Evolutionary conservation across 2,113 vertebrate species (phyloP), one percentile per base, ranked within the genome.

Genomic region (Urocitellus parryii): DNA sequence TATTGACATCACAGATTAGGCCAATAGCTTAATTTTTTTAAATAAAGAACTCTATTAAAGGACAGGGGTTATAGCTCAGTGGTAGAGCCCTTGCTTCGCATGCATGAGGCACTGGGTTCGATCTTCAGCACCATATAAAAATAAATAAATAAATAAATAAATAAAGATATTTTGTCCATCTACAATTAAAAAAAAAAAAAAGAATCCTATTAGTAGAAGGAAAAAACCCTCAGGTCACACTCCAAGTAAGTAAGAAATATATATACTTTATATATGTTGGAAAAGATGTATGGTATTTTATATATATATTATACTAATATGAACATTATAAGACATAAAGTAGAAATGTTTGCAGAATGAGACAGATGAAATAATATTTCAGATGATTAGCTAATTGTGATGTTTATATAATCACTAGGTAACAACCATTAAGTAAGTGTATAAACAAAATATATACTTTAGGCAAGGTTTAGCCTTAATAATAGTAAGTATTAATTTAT

Each of bases 301-400:
- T 53, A 80, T 53, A 80, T 51, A 32, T 82, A 25, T 85, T 80
- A 79, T 39, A 72, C 12, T 34, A 48, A 80, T 61, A 85, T n/a
- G n/a, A 95, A 74, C n/a, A 65, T 76, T 96, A 72, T 74, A 92
- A 73, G 87, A 84, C 8, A 79, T 22, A 96, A 90, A 78, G 34
- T 92, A 58, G 45, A 85, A 90, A 56, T n/a, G n/a, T 32, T 95
- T 90, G 34, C 86, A 85, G 37, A 34, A 74, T 82, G 61, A 92
- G 22, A n/a, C 65, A 87, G 93, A 81, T 88, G 27, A 78, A 95
- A 94, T 77, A 76, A 14, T 76, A 94, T 67, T 90, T 90, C 48
- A 68, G 63, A 48, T 74, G 25, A 79, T 92, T 88, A 63, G 20
- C 32, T 90, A 80, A 79, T 39, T 24, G n/a, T 63, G 20, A 39